phyloP scores from a whole-genome alignment of 2,797 vertebrate species.

The Enteromius anoplus region DNA sequence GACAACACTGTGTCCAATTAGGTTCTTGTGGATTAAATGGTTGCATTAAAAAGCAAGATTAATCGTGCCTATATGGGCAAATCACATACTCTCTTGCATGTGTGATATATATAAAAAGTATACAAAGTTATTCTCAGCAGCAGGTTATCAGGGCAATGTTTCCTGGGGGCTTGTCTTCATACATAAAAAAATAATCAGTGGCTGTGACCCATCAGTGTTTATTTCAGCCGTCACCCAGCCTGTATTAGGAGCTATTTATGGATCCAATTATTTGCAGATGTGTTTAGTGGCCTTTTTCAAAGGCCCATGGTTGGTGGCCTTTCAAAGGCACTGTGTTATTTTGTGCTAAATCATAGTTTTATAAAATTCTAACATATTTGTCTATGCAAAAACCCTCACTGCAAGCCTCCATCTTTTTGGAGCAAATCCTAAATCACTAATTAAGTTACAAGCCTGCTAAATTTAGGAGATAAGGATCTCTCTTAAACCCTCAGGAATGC shows the following conservation, averaged over 20 bases:
- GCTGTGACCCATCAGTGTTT: conserved; percentile 11
- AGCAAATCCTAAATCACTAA: not conserved
- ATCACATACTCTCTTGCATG: not conserved
- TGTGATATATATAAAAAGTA: not conserved
- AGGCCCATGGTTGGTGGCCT: conserved; percentile 43
- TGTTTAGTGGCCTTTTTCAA: conserved; percentile 55
- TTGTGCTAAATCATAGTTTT: not conserved
- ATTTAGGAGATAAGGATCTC: not conserved
- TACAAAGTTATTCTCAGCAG: not conserved
- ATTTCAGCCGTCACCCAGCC: conserved; percentile 24
- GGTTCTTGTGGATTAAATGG: not conserved
- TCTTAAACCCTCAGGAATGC: not conserved
- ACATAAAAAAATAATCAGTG: conserved; percentile 31
- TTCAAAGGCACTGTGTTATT: conserved; percentile 28
- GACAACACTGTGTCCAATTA: not conserved
- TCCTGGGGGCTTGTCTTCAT: conserved; percentile 5
- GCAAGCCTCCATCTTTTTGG: not conserved
- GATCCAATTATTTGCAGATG: conserved; percentile 50
- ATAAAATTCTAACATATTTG: not conserved
- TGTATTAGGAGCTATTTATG: conserved; percentile 50
- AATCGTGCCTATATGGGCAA: not conserved
- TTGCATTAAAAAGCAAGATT: not conserved
- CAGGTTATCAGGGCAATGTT: conserved; percentile 21
- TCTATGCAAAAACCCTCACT: not conserved
- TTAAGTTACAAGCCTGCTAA: not conserved